phyloP scores from a whole-genome alignment of 2,888 invertebrate species.

The Apodemia zela region DNA sequence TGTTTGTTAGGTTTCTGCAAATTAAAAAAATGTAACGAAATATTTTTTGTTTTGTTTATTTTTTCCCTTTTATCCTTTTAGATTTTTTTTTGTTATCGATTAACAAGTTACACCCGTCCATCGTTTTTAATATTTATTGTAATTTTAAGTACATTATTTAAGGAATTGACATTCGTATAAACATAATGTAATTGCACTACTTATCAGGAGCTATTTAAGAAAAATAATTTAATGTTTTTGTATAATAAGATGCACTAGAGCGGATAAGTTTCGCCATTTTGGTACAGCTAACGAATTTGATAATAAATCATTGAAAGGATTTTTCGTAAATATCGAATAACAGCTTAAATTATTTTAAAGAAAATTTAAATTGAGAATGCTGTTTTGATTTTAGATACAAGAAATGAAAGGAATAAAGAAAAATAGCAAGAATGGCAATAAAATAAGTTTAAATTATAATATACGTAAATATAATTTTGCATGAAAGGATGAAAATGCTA shows the following conservation, averaged over 20 bases:
- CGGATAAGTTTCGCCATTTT: conserved; percentile 41
- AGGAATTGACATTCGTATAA: conserved; percentile 64
- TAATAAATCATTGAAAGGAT: conserved; percentile 34
- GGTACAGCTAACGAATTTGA: conserved; percentile 63
- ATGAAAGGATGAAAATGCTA: too few species aligned
- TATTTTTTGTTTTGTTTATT: conserved; percentile 65
- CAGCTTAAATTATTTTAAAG: too few species aligned
- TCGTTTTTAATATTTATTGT: conserved; percentile 75
- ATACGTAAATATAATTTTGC: too few species aligned
- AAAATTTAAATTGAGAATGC: too few species aligned
- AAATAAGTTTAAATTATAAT: too few species aligned
- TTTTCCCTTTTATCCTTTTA: conserved; percentile 42
- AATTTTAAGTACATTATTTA: conserved; percentile 72
- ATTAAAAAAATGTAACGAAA: conserved; percentile 80
- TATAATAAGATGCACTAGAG: conserved; percentile 68
- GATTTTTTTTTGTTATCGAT: conserved; percentile 47
- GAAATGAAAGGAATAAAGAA: too few species aligned
- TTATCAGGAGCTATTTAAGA: conserved; percentile 62
- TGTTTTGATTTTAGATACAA: too few species aligned
- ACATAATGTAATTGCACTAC: conserved; percentile 68
- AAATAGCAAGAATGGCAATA: too few species aligned
- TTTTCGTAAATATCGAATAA: too few species aligned
- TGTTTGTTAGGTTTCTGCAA: conserved; percentile 81
- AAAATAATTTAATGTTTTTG: conserved; percentile 53
- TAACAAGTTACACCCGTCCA: conserved; percentile 80